phyloP scores from a whole-genome alignment of 2,797 vertebrate genomes.

The Hydrolagus colliei region DNA sequence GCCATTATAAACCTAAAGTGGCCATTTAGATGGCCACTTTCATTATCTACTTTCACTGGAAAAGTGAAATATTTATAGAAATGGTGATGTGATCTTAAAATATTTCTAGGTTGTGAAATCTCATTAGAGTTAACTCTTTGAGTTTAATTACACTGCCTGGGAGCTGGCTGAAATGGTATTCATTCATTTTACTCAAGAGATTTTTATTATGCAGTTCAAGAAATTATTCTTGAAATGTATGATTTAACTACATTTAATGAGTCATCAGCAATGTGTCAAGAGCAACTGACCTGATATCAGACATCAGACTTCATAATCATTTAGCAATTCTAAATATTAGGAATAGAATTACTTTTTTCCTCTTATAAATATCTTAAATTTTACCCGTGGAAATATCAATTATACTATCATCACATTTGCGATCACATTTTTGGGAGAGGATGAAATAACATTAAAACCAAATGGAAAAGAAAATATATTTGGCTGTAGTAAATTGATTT shows the following conservation, averaged over 20 bases:
- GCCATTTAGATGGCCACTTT: neutral
- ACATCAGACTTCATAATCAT: neutral
- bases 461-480: neutral
- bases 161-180: slow-evolving; percentile 17
- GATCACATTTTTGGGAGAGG: neutral
- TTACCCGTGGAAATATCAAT: slow-evolving; percentile 2
- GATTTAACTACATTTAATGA: slow-evolving; percentile 26
- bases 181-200: slow-evolving; percentile 23
- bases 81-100: neutral
- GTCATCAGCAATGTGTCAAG: slow-evolving; percentile 7
- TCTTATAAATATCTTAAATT: slow-evolving; percentile 16
- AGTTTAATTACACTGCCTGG: slow-evolving; percentile 27
- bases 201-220: slow-evolving; percentile 2
- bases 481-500: neutral
- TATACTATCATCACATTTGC: neutral
- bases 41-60: neutral
- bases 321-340: neutral
- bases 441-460: neutral
- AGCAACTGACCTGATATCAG: neutral
- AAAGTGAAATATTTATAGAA: slow-evolving; percentile 21
- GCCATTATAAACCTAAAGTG: neutral
- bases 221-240: slow-evolving; percentile 18
- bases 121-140: slow-evolving; percentile 25
- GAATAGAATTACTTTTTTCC: neutral
- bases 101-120: slow-evolving; percentile 7